These are phyloP conservation scores for Patiria miniata DNA, from an alignment of 35 echinoderm and acorn worm genomes.

Conservation along the genomic window DNA sequence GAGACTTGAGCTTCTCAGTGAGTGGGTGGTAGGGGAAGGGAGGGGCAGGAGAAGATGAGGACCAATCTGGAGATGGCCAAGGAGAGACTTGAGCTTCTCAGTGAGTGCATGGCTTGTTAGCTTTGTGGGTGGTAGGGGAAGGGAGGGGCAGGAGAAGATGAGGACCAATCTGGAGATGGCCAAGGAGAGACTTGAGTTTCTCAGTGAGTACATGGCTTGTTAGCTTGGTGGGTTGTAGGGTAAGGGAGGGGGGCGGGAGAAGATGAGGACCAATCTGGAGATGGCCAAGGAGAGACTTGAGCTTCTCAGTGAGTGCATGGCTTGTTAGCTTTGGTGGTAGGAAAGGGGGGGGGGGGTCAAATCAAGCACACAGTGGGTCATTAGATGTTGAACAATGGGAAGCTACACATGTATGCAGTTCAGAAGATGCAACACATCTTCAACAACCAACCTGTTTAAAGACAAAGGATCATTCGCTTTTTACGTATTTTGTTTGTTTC, in stretches of 20 bases:
- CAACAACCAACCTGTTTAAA: too few relatives aligned
- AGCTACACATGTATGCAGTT: too few relatives aligned
- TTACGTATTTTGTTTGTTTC: too few relatives aligned
- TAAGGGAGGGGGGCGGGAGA: conserved; percentile 59
- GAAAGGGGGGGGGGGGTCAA: conserved; percentile 48
- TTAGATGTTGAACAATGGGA: too few relatives aligned
- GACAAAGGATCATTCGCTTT: too few relatives aligned
- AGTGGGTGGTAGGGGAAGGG: conserved; percentile 75
- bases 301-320: conserved; percentile 54
- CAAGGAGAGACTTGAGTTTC: conserved; percentile 67
- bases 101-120: conserved; percentile 47
- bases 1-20: conserved; percentile 70
- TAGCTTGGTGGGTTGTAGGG: conserved; percentile 79
- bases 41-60: conserved; percentile 84
- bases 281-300: conserved; percentile 88
- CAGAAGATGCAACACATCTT: too few relatives aligned
- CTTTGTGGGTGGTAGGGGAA: conserved; percentile 56
- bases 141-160: conserved; percentile 77
- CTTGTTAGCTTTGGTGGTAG: conserved; percentile 46
- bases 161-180: conserved; percentile 71
- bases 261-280: conserved; percentile 79
- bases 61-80: conserved; percentile 78
- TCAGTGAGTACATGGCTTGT: conserved; percentile 47
- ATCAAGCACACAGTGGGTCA: too few relatives aligned
- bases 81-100: conserved; percentile 76